Conservation (phyloP, 92 coral and sea anemone genomes). For the Plumapathes pennacea region DNA sequence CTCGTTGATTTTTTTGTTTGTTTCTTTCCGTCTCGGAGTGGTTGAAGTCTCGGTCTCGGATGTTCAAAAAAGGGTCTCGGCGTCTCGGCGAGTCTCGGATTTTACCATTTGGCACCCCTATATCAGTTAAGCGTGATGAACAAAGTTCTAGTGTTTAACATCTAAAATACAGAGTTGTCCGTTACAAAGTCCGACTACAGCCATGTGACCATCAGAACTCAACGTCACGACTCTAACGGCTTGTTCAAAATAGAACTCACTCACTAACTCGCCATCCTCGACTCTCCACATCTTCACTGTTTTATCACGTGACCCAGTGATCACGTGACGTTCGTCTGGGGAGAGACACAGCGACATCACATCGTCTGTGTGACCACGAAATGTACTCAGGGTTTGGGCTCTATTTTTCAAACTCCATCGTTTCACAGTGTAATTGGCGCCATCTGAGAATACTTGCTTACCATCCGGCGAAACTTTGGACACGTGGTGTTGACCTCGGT, state of each 20-base stretch:
- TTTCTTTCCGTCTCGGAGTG: no score
- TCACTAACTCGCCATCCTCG: constrained; percentile 13
- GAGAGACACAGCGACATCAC: constrained; percentile 15
- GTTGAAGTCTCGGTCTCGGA: no score
- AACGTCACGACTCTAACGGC: constrained; percentile 22
- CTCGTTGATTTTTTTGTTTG: no score
- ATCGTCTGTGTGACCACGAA: constrained; percentile 23
- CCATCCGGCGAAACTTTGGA: constrained; percentile 13
- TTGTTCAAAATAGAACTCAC: constrained; percentile 52
- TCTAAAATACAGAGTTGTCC: constrained; percentile 46
- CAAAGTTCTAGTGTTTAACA: no score
- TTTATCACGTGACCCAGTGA: constrained; percentile 60
- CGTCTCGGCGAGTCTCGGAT: no score
- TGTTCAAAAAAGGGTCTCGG: no score
- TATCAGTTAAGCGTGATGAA: no score
- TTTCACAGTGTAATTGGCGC: constrained; percentile 33
- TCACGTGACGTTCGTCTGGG: constrained; percentile 9
- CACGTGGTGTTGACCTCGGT: constrained; percentile 46
- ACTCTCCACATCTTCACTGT: constrained; percentile 29
- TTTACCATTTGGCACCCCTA: no score
- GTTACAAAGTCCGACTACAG: constrained; percentile 40
- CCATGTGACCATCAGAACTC: constrained; percentile 18
- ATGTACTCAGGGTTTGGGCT: not conserved
- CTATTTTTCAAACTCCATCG: constrained; percentile 9
- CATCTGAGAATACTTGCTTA: constrained; percentile 34